These are phyloP conservation scores for Chloroclysta siterata DNA, from an alignment of 2,888 invertebrate species.

Conservation along the genomic window DNA sequence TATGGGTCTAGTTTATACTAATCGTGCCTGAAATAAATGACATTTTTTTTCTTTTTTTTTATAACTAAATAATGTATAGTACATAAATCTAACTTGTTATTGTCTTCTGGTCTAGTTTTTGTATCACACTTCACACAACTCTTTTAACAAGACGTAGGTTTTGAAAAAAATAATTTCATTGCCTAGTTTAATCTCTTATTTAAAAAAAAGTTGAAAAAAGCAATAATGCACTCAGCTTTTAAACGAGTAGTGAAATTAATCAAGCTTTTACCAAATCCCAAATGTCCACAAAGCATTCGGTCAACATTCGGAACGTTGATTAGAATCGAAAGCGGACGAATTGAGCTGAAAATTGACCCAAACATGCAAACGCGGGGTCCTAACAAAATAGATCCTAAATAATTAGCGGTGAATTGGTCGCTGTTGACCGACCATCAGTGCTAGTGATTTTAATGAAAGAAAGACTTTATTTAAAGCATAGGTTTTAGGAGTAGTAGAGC, in stretches of 20 bases:
- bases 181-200: too few relatives aligned
- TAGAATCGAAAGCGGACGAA: constrained; percentile 60
- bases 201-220: not conserved
- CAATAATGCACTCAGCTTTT: not conserved
- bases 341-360: constrained; percentile 66
- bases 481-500: too few relatives aligned
- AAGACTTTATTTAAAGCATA: too few relatives aligned
- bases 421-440: constrained; percentile 36
- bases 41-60: too few relatives aligned
- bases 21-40: too few relatives aligned
- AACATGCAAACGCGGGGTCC: constrained; percentile 62
- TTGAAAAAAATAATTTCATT: too few relatives aligned
- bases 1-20: too few relatives aligned
- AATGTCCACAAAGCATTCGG: constrained; percentile 29
- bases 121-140: too few relatives aligned
- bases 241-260: constrained; percentile 30
- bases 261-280: constrained; percentile 32
- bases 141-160: too few relatives aligned
- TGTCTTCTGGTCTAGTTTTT: too few relatives aligned
- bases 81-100: too few relatives aligned
- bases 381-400: constrained; percentile 81
- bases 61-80: too few relatives aligned
- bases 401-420: constrained; percentile 59
- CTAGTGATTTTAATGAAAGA: not conserved
- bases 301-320: constrained; percentile 43